These are phyloP conservation scores for Glaucidium brasilianum DNA, from an alignment of 2,113 vertebrate species.

Conservation along the genomic window DNA sequence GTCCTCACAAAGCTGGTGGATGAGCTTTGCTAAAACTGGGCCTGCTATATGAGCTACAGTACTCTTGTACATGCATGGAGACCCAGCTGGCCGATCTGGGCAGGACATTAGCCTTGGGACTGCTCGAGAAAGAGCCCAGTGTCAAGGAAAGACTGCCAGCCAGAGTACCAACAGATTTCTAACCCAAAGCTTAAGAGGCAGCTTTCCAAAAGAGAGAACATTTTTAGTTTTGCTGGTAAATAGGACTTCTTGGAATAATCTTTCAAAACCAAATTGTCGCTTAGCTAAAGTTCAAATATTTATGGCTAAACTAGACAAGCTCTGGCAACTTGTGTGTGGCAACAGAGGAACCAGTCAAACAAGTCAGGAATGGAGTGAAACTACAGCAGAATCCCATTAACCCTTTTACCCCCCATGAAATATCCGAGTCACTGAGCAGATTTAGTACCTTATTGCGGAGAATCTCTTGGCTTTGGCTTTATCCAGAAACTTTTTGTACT, in stretches of 20 bases:
- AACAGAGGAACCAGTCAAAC: neutral
- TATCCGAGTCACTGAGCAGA: neutral
- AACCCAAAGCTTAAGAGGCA: neutral
- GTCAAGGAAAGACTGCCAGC: neutral
- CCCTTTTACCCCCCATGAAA: too few relatives aligned
- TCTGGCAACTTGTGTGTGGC: neutral
- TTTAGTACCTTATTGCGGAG: constrained; percentile 88
- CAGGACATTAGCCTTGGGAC: neutral
- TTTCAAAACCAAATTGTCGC: neutral
- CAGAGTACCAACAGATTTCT: neutral
- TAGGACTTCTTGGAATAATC: neutral
- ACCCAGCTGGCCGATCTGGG: neutral
- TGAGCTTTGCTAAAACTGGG: neutral
- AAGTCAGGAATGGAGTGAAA: neutral
- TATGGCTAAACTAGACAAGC: neutral
- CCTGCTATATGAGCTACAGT: neutral
- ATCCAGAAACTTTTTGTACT: constrained; percentile 92
- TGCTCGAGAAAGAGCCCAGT: neutral
- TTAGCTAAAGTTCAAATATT: neutral
- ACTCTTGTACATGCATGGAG: accelerated
- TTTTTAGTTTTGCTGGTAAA: neutral
- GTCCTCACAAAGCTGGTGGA: neutral
- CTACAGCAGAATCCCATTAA: neutral
- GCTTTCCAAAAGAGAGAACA: neutral
- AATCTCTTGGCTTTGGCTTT: constrained; percentile 93